Base-by-base conservation (phyloP, 2,797 vertebrate species). In the Pipistrellus nathusii region DNA sequence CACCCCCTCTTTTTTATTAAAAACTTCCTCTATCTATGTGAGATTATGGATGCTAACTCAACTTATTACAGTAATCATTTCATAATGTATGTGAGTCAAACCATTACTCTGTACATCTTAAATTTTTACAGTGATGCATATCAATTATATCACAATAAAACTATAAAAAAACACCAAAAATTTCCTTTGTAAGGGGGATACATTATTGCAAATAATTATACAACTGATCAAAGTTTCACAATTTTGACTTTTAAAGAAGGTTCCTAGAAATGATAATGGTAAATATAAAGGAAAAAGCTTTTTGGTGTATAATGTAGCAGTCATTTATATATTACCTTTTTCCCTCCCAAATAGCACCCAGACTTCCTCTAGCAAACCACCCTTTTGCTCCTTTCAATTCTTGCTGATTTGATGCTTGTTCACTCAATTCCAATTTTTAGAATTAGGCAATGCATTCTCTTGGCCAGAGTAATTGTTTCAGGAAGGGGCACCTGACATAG, bases 401-500 rank as follows among this genome's bases (percentile, higher is more conserved):
- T 96, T 57, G 21, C 21, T 48, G 10, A 80, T 38, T n/a, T 48
- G 30, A 32, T 35, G 15, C 30, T 1, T 94, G 11, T 88, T 91
- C 38, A 82, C 11, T 82, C 6, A 13, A 82, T 85, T 84, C 30
- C 38, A 64, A 11, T 41, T 92, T 85, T 7, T 62, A 57, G 48
- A 87, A 55, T 88, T 66, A 82, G 23, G 6, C 35, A 73, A 15
- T 84, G 30, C 13, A 32, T 88, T 90, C 18, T 92, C 27, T 88
- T 96, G 81, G 75, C 35, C 25, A 62, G 18, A 82, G 55, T 62
- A 91, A 68, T 55, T 93, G 77, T 83, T 87, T 85, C 44, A 66
- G 12, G 27, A 57, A 77, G 30, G 38, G 64, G 4, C 77, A 44
- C 89, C n/a, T 78, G 66, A 92, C 38, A 48, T 14, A 76, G 53